Conservation (phyloP, 2,113 vertebrate genomes). For the Carassius gibelio region DNA sequence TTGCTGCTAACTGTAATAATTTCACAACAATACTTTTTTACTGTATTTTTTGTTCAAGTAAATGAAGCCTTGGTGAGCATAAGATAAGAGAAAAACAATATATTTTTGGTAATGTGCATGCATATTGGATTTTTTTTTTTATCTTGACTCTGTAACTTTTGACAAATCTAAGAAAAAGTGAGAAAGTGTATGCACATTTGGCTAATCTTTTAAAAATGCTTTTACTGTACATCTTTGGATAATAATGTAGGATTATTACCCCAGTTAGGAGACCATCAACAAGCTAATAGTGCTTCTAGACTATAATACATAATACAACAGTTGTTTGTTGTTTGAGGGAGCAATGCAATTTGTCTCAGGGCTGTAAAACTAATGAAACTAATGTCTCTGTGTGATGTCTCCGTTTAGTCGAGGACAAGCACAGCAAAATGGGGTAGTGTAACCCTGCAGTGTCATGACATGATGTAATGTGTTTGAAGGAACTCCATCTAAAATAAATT, state of each 20-base stretch:
- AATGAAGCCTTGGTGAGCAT: no score
- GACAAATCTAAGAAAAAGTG: neutral
- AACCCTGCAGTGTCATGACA: slow-evolving; percentile 15
- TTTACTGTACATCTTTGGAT: no score
- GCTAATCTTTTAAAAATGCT: no score
- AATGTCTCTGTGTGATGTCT: neutral
- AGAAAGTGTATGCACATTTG: neutral
- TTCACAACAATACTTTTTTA: no score
- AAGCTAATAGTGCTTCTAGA: slow-evolving; percentile 1
- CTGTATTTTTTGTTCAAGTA: no score
- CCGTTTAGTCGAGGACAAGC: slow-evolving; percentile 10
- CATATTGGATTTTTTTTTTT: neutral
- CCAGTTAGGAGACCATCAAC: slow-evolving; percentile 15
- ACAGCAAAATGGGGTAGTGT: slow-evolving; percentile 3
- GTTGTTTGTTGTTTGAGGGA: slow-evolving; percentile 29
- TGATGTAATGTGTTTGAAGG: slow-evolving; percentile 1
- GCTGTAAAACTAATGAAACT: neutral
- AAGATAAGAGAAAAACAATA: no score
- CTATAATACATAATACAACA: slow-evolving; percentile 24
- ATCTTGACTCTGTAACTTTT: neutral
- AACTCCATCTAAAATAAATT: neutral
- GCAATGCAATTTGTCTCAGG: slow-evolving; percentile 10
- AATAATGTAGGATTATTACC: no score
- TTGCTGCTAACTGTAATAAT: no score
- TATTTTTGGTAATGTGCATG: neutral